Base-by-base conservation (phyloP, 2,888 invertebrate genomes). In the Dryocosmus kuriphilus region DNA sequence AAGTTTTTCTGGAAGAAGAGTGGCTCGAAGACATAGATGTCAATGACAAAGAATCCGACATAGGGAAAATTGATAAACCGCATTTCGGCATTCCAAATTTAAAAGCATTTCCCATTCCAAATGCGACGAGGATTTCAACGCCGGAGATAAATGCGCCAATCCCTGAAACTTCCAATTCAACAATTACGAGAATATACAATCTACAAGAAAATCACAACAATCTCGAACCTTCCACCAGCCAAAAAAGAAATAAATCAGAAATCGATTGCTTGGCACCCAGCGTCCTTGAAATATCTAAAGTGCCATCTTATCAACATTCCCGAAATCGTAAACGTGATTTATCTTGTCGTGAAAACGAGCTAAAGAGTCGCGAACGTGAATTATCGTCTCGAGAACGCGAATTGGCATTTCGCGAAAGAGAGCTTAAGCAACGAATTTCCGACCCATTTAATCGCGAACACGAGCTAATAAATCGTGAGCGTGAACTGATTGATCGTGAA, bases 1-100 rank as follows among this genome's bases (percentile, higher is more conserved):
- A 57, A 2, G 14, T 57, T 11, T 57, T 57, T 24, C 5, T 57
- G 14, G 57, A 57, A 24, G 57, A 57, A 57, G 57, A 57, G 14
- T 57, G 57, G 57, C 57, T 57, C 24, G 57, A 57, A 57, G 57
- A 57, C 24, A 57, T 57, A 24, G 57, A 57, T 11, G 24, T 57
- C 57, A 57, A 57, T 57, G 57, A 57, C 14, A 57, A 57, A 57
- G 57, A 57, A 57, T 24, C 57, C 14, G 57, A 57, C 24, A 9
- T 57, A 57, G 14, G 3, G 1, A 57, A 22, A 24, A 24, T 57
- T 24, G 14, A 57, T 27, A 57, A 24, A 3, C 57, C 24, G 14
- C 57, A 57, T 24, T 24, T 14, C 24, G 24, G 5, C 6, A 24
- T 57, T 57, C 24, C 4, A 57, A 24, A 57, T 24, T 57, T 24